phyloP scores from a whole-genome alignment of 2,797 vertebrate species.

The Bufotes viridis region DNA sequence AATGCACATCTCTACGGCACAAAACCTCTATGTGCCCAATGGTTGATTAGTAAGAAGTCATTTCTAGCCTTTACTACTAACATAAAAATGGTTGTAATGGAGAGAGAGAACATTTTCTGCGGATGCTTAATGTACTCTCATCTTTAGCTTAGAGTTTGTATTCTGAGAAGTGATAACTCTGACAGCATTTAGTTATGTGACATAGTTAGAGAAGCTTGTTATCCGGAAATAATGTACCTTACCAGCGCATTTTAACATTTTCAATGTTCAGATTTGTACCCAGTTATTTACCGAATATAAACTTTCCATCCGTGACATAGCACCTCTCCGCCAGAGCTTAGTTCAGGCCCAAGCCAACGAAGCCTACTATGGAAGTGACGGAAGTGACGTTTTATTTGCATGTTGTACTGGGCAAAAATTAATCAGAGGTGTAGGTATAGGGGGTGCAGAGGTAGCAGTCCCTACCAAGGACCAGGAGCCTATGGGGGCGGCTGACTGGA shows the following conservation, averaged over 20 bases:
- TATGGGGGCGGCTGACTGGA: too few relatives aligned
- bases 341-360: not conserved
- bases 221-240: not conserved
- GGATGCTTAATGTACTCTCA: not conserved
- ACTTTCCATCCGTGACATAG: not conserved
- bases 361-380: not conserved
- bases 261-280: not conserved
- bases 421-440: not conserved
- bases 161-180: slow-evolving; percentile 7
- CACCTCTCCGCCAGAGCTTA: not conserved
- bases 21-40: not conserved
- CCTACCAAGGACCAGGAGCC: too few relatives aligned
- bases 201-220: not conserved
- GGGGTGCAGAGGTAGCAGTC: not conserved
- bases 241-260: not conserved
- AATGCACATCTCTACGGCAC: not conserved
- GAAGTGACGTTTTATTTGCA: not conserved
- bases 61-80: not conserved
- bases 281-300: not conserved
- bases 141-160: not conserved
- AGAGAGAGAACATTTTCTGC: not conserved
- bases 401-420: not conserved
- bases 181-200: not conserved
- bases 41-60: not conserved
- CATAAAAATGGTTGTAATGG: not conserved